A percentile compares a stretch with the other conserved stretches of the same genome.
Conservation (phyloP, 1,140 invertebrate species). For the Phocides pigmalion region DNA sequence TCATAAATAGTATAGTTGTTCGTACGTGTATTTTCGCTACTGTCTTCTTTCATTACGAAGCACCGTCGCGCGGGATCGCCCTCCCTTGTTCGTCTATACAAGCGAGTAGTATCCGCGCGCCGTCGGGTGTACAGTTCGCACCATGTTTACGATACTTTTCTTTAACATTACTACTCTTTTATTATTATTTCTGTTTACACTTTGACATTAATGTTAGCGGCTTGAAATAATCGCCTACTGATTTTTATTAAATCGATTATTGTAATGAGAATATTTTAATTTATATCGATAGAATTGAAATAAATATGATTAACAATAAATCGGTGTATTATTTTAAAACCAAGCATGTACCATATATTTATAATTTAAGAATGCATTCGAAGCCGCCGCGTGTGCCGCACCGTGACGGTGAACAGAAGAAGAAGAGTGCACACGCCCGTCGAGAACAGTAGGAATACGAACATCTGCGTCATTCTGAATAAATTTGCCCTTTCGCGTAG, state of each 20-base stretch:
- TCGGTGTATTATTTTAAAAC: constrained; percentile 52
- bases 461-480: constrained; percentile 44
- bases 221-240: constrained; percentile 68
- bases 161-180: constrained; percentile 36
- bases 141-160: constrained; percentile 13
- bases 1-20: constrained; percentile 47
- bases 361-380: neutral
- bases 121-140: constrained; percentile 26
- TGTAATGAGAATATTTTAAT: constrained; percentile 67
- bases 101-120: constrained; percentile 62
- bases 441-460: constrained; percentile 38
- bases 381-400: neutral
- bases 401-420: constrained; percentile 35
- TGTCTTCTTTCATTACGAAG: constrained; percentile 27
- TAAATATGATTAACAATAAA: constrained; percentile 71
- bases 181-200: constrained; percentile 30
- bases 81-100: constrained; percentile 71
- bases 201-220: constrained; percentile 57
- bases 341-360: constrained; percentile 18
- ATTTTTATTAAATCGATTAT: constrained; percentile 64
- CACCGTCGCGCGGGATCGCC: constrained; percentile 56
- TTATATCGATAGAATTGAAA: constrained; percentile 72
- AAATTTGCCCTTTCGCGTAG: neutral
- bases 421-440: constrained; percentile 39
- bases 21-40: constrained; percentile 41